phyloP scores from a whole-genome alignment of 2,797 vertebrate genomes.

The Sebastolobus alascanus region DNA sequence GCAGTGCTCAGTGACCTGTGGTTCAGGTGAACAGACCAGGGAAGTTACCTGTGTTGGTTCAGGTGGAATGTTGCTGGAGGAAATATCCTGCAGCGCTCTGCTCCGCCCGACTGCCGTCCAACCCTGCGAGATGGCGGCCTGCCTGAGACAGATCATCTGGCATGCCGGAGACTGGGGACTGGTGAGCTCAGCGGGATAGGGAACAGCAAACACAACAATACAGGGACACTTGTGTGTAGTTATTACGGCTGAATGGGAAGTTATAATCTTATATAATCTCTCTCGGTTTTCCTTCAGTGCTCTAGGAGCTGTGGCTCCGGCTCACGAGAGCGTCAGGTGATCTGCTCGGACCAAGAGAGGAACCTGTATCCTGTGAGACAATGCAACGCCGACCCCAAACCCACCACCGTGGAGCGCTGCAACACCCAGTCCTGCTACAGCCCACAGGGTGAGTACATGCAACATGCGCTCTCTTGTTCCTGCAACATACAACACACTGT shows the following conservation, averaged over 20 bases:
- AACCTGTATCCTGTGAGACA: slow-evolving; percentile 84
- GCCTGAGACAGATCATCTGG: slow-evolving; percentile 87
- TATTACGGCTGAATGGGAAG: too few relatives aligned
- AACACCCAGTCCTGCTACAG: slow-evolving; percentile 91
- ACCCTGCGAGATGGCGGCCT: slow-evolving; percentile 84
- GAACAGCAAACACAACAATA: not conserved
- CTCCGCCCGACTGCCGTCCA: slow-evolving; percentile 81
- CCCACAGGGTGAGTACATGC: slow-evolving; percentile 86
- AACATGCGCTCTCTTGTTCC: too few relatives aligned
- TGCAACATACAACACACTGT: not conserved
- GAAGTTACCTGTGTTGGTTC: slow-evolving; percentile 86
- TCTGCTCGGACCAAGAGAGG: slow-evolving; percentile 88
- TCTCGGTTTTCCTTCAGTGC: slow-evolving; percentile 83
- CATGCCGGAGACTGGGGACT: slow-evolving; percentile 92
- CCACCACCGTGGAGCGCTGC: slow-evolving; percentile 87
- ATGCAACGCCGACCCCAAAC: slow-evolving; percentile 84
- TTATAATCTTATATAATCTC: too few relatives aligned
- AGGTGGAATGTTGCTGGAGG: slow-evolving; percentile 82
- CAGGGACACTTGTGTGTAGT: not conserved
- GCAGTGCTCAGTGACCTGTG: slow-evolving; percentile 94
- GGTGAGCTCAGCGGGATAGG: slow-evolving; percentile 81
- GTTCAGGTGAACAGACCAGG: slow-evolving; percentile 89
- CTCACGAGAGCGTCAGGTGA: slow-evolving; percentile 90
- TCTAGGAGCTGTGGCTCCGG: slow-evolving; percentile 92
- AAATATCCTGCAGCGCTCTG: slow-evolving; percentile 83